Conservation (phyloP, 2,797 vertebrate genomes). For the Potorous gilbertii region DNA sequence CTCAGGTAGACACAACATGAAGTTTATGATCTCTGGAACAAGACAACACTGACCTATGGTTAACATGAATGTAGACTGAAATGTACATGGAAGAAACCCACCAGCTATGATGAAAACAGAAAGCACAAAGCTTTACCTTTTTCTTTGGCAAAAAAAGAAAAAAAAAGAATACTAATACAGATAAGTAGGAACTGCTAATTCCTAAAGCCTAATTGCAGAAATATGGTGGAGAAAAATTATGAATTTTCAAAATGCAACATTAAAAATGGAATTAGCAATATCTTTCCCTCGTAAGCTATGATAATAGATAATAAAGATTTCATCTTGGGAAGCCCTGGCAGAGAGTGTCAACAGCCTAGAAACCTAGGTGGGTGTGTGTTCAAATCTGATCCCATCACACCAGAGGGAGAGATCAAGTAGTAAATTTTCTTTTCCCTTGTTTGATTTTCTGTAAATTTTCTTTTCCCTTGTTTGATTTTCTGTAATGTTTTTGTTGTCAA, state of each 20-base stretch:
- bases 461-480: conserved; percentile 22
- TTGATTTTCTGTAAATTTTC: conserved; percentile 5
- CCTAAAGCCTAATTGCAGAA: conserved; percentile 82
- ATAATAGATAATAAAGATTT: conserved; percentile 86
- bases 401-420: not conserved
- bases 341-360: conserved; percentile 77
- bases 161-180: conserved; percentile 48
- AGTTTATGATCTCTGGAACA: conserved; percentile 10
- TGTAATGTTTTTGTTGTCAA: not conserved
- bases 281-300: conserved; percentile 81
- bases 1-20: not conserved
- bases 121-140: conserved; percentile 54
- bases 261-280: conserved; percentile 85
- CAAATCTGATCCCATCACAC: conserved; percentile 1
- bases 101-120: conserved; percentile 53
- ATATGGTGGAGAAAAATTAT: conserved; percentile 82
- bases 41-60: conserved; percentile 48
- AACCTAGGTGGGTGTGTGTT: conserved; percentile 59
- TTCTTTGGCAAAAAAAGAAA: conserved; percentile 36
- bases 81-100: conserved; percentile 22
- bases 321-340: conserved; percentile 79
- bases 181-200: conserved; percentile 80
- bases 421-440: not conserved
- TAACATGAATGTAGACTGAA: conserved; percentile 25
- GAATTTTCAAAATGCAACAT: conserved; percentile 84